phyloP scores from a whole-genome alignment of 2,888 invertebrate species.

The Pardosa pseudoannulata region DNA sequence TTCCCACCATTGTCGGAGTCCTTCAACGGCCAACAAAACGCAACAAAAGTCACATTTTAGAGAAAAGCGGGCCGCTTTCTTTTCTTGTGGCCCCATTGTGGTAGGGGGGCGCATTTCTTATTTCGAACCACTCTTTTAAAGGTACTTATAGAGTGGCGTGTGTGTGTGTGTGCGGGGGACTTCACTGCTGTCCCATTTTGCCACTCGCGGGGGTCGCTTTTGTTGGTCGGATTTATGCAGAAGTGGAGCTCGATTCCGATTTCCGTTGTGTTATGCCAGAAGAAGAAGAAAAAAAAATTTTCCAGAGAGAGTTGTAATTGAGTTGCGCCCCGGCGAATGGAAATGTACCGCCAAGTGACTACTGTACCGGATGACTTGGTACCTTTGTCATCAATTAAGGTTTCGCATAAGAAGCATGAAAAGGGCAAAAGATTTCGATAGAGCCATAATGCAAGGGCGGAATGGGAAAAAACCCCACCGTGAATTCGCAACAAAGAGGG shows the following conservation, averaged over 20 bases:
- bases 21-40: conserved; percentile 61
- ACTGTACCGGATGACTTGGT: conserved; percentile 63
- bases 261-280: not conserved
- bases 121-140: conserved; percentile 52
- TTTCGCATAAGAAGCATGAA: conserved; percentile 9
- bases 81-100: conserved; percentile 49
- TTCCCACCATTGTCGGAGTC: conserved; percentile 62
- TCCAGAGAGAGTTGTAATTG: conserved; percentile 48
- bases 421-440: conserved; percentile 24
- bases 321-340: conserved; percentile 47
- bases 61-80: conserved; percentile 27
- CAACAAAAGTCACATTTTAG: conserved; percentile 65
- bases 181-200: conserved; percentile 39
- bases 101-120: conserved; percentile 44
- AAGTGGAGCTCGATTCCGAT: not conserved
- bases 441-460: conserved; percentile 30
- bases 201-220: conserved; percentile 38
- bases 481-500: not conserved
- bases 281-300: not conserved
- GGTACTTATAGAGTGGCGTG: conserved; percentile 56
- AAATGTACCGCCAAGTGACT: conserved; percentile 40
- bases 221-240: conserved; percentile 3
- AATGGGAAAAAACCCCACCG: not conserved
- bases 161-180: too few relatives aligned
- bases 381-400: conserved; percentile 71